Percentiles rank a stretch among this genome's conserved stretches.
Evolutionary conservation across 2,797 vertebrate species (phyloP).

Genomic region (Anabas testudineus): DNA sequence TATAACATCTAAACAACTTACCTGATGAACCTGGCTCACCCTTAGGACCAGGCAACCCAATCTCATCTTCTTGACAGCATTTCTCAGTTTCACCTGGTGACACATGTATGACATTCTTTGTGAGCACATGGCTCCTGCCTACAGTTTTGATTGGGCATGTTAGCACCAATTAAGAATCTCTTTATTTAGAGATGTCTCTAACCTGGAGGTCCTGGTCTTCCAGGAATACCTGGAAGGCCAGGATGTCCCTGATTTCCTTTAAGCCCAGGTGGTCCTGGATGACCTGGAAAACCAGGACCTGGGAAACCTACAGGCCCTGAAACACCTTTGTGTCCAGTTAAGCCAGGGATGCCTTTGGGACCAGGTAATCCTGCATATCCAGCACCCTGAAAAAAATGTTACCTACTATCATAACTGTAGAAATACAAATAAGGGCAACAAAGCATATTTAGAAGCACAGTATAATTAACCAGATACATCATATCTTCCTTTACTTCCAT

Average conservation of each 20-base stretch:
- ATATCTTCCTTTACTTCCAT: background rate
- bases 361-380: slow-evolving; percentile 45
- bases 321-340: slow-evolving; percentile 66
- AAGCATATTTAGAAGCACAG: slow-evolving; percentile 2
- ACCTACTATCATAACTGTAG: background rate
- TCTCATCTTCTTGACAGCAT: slow-evolving; percentile 47
- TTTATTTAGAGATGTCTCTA: slow-evolving; percentile 26
- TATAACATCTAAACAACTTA: slow-evolving; percentile 30
- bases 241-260: slow-evolving; percentile 62
- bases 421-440: background rate
- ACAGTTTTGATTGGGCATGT: background rate
- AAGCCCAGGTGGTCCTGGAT: slow-evolving; percentile 53
- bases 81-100: slow-evolving; percentile 62
- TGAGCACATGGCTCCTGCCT: background rate
- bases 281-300: slow-evolving; percentile 62
- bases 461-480: background rate
- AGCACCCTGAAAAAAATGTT: slow-evolving; percentile 50
- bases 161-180: background rate
- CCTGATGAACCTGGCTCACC: slow-evolving; percentile 71
- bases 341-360: slow-evolving; percentile 67
- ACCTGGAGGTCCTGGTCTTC: slow-evolving; percentile 70
- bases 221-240: slow-evolving; percentile 63
- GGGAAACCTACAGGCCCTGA: slow-evolving; percentile 46
- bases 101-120: slow-evolving; percentile 16
- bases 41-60: slow-evolving; percentile 62